Evolutionary conservation across 2,797 vertebrate genomes (phyloP).

Genomic region (Enteromius fasciolatus): DNA sequence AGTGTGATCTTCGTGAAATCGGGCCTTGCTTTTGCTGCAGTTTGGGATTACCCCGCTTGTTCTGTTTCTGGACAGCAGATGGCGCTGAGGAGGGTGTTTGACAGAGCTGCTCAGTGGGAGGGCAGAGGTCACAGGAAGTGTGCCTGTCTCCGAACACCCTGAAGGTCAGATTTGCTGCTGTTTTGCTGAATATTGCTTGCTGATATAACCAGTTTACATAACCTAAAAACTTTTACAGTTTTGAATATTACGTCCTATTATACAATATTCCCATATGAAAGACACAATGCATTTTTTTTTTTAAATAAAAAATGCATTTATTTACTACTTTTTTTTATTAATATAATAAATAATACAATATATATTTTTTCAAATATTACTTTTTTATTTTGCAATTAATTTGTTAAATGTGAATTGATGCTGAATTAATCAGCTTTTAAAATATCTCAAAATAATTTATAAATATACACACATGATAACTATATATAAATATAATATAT

Average conservation of each 20-base stretch:
- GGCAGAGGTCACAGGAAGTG: conserved; percentile 52
- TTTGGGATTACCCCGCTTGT: not conserved
- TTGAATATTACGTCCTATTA: not conserved
- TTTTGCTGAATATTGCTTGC: conserved; percentile 4
- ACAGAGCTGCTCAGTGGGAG: conserved; percentile 10
- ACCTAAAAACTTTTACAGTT: not conserved
- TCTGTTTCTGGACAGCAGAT: conserved; percentile 48
- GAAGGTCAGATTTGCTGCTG: conserved; percentile 3
- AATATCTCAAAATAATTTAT: not conserved
- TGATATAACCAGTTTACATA: not conserved
- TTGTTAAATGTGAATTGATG: not conserved
- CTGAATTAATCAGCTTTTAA: not conserved
- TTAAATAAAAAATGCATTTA: not conserved
- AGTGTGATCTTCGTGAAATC: conserved; percentile 1
- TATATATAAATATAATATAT: not conserved
- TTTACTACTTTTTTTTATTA: not conserved
- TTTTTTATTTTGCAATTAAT: not conserved
- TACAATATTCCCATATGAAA: not conserved
- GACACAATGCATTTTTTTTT: not conserved
- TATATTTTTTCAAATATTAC: no score
- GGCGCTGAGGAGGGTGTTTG: conserved; percentile 36
- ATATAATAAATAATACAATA: not conserved
- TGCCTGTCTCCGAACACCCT: conserved; percentile 29
- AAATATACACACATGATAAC: not conserved
- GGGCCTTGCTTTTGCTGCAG: conserved; percentile 34